Evolutionary conservation across 1,140 invertebrate species (phyloP), one percentile per base, ranked within the genome.

Genomic region (Sycophila sp.): DNA sequence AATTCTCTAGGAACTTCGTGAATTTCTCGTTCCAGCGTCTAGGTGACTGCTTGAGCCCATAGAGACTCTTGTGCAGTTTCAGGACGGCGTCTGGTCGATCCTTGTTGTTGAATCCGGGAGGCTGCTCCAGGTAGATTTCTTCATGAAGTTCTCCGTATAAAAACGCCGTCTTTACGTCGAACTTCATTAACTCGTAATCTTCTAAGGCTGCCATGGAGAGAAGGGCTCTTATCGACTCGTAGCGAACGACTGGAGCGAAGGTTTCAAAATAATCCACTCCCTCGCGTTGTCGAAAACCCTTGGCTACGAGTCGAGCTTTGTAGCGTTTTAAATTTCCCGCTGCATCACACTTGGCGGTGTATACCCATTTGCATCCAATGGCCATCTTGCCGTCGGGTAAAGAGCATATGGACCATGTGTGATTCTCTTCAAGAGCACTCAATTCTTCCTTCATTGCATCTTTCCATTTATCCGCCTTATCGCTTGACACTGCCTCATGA

Each of bases 311-410:
- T 38, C 73, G 65, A 0, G 70, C 70, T 49, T 74, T 74, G 26
- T 53, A 72, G 40, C 64, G 63, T 32, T 40, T 28, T 17, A 3
- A 26, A 8, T 28, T 42, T 5, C 74, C 75, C 6, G 74, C 11
- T 13, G 74, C 40, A 63, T 77, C 69, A 55, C 75, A 62, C 55
- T 78, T 80, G 15, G 79, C 68, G 4, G 72, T 55, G 45, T 81
- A 80, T 2, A 81, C 75, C 76, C 80, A 81, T 74, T 76, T 78
- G 34, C 69, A 78, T 17, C 60, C 63, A 2, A 80, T 79, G 8
- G 69, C 8, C 62, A 72, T 77, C 7, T 59, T 60, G 63, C 69
- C 69, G 53, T 7, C 22, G 8, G 72, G 73, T 67, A 75, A 72
- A 30, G 74, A 30, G 6, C 73, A 65, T 34, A 81, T 70, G 66